Evolutionary conservation across 1,140 invertebrate genomes (phyloP), one percentile per base, ranked within the genome.

Genomic region (Zaprionus ghesquierei): DNA sequence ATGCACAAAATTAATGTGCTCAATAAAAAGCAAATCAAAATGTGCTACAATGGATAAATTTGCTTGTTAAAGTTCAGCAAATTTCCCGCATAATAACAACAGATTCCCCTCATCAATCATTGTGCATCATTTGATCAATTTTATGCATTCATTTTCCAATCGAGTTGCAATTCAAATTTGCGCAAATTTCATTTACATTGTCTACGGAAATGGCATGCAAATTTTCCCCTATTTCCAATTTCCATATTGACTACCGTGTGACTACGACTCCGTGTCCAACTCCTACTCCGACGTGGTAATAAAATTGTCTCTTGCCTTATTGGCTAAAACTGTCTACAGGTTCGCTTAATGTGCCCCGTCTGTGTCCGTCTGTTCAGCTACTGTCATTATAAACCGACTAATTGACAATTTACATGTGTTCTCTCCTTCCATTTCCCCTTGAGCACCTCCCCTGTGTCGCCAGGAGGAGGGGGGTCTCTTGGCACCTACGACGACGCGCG

Each of bases 341-440:
- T 23, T 50, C 50, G 29, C 38, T 55, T 35, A 33, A 49, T 22
- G 49, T 55, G 20, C 25, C 35, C n/a, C n/a, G n/a, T n/a, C n/a
- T n/a, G n/a, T n/a, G n/a, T n/a, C n/a, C 46, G 35, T 20, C 41
- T 1, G 41, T 18, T 3, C 3, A 1, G 18, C 41, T 20, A 18
- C 15, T 69, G 56, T 49, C 70, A 69, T 62, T 69, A 56, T 33
- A 25, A 69, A 69, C 38, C 60, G 51, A 69, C 56, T 73, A 69
- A 73, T 69, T 73, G 70, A 69, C 70, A 73, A 55, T 55, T 73
- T 61, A 69, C 64, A 73, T 55, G 15, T 73, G 65, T 61, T 61
- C 27, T 25, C 15, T n/a, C 13, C 33, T 54, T 59, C 35, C 15
- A 6, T 2, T 0, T 0, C 33, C 3, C 35, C 0, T n/a, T 13